phyloP scores from a whole-genome alignment of 1,140 invertebrate genomes.

The Reticulitermes speratus region DNA sequence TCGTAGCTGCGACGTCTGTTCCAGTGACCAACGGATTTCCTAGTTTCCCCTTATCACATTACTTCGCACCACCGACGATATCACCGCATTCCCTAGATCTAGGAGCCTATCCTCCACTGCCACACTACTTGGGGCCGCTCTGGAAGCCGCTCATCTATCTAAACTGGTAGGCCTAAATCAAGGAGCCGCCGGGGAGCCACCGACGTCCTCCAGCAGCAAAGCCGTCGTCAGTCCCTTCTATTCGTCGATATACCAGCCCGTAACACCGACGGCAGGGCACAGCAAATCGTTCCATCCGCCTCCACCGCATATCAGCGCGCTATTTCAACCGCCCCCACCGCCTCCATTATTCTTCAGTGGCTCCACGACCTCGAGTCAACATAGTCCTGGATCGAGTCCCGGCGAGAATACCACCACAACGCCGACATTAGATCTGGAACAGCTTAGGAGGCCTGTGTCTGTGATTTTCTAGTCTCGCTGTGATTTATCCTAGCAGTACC shows the following conservation, averaged over 20 bases:
- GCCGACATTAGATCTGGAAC: constrained; percentile 37
- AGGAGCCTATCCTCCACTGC: constrained; percentile 40
- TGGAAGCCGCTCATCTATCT: constrained; percentile 61
- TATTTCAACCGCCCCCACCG: constrained; percentile 37
- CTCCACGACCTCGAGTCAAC: constrained; percentile 42
- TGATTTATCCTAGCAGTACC: no score
- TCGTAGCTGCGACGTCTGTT: background rate
- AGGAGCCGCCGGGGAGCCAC: constrained; percentile 39
- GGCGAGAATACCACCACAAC: constrained; percentile 38
- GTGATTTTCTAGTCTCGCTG: constrained; percentile 39
- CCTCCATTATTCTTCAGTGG: constrained; percentile 46
- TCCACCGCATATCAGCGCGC: constrained; percentile 38
- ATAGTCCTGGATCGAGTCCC: constrained; percentile 51
- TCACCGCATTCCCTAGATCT: constrained; percentile 47
- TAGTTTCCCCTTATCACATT: constrained; percentile 56
- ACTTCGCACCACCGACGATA: constrained; percentile 57
- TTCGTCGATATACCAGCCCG: constrained; percentile 55
- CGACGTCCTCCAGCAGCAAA: constrained; percentile 31
- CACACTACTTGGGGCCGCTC: constrained; percentile 59
- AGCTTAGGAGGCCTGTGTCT: constrained; percentile 40
- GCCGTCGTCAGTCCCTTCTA: constrained; percentile 63
- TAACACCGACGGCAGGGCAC: constrained; percentile 43
- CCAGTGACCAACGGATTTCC: constrained; percentile 49
- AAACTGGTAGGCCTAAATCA: constrained; percentile 52
- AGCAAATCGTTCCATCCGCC: constrained; percentile 41